phyloP scores from a whole-genome alignment of 1,140 invertebrate species.

The Sipha flava region DNA sequence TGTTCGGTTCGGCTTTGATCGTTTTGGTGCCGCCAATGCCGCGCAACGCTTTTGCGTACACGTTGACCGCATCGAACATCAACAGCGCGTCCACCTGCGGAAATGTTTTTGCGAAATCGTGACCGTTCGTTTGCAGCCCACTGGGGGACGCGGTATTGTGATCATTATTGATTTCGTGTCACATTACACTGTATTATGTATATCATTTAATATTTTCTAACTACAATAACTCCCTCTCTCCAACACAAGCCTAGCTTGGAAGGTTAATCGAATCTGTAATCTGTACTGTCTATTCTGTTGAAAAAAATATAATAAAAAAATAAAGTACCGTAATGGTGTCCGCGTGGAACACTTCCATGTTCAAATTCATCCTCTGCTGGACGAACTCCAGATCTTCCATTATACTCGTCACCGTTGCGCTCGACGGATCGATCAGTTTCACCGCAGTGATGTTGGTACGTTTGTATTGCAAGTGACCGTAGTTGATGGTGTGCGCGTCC shows the following conservation, averaged over 20 bases:
- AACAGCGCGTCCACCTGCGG: slow-evolving; percentile 73
- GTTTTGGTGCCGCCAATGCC: slow-evolving; percentile 81
- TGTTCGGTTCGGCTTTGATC: slow-evolving; percentile 76
- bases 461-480: slow-evolving; percentile 70
- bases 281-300: too few relatives aligned
- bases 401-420: slow-evolving; percentile 41
- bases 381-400: slow-evolving; percentile 8
- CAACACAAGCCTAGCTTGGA: too few relatives aligned
- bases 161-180: too few relatives aligned
- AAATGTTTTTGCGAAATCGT: too few relatives aligned
- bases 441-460: slow-evolving; percentile 76
- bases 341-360: not conserved
- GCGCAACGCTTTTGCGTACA: slow-evolving; percentile 85
- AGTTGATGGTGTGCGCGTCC: slow-evolving; percentile 70
- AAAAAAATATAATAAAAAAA: not conserved
- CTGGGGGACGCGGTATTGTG: too few relatives aligned
- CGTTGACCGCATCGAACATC: slow-evolving; percentile 88
- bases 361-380: not conserved
- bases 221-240: too few relatives aligned
- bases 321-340: slow-evolving; percentile 45
- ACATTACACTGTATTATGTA: too few relatives aligned
- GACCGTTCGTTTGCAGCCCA: too few relatives aligned
- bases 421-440: slow-evolving; percentile 57
- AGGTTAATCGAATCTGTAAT: too few relatives aligned
- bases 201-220: too few relatives aligned